A percentile compares a stretch with the other conserved stretches of the same genome.
Evolutionary conservation across 1,140 invertebrate genomes (phyloP).

Genomic region (Heterodera schachtii): DNA sequence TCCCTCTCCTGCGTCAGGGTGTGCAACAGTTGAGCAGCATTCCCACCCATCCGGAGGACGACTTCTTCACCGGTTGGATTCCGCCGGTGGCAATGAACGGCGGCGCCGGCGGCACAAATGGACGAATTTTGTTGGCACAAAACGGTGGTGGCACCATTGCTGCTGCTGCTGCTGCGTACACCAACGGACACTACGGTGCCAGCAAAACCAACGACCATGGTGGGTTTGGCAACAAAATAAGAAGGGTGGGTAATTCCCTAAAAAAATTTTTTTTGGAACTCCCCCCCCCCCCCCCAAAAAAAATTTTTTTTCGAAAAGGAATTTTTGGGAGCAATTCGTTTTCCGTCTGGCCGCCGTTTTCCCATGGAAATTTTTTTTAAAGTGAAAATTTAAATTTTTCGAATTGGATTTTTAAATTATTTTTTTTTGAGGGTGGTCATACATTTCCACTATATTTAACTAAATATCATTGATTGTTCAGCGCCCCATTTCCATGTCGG

Average conservation of each 20-base stretch:
- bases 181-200: neutral
- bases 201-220: neutral
- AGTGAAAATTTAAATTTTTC: too few species aligned
- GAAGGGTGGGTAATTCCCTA: too few species aligned
- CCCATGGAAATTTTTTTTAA: too few species aligned
- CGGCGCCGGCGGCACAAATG: neutral
- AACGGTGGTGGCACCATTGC: slow-evolving; percentile 13
- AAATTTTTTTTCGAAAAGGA: neutral
- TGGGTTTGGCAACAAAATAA: neutral
- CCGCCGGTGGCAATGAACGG: slow-evolving; percentile 18
- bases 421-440: too few species aligned
- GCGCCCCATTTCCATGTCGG: slow-evolving; percentile 25
- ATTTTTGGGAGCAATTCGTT: too few species aligned
- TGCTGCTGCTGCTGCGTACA: neutral
- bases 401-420: too few species aligned
- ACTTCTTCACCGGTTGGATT: slow-evolving; percentile 21
- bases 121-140: neutral
- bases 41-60: slow-evolving; percentile 45
- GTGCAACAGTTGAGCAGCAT: slow-evolving; percentile 66
- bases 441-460: too few species aligned
- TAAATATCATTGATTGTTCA: neutral
- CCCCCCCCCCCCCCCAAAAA: neutral
- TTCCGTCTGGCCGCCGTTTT: too few species aligned
- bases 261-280: too few species aligned
- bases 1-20: slow-evolving; percentile 48